A percentile compares a stretch with the other conserved stretches of the same genome.
Evolutionary conservation across 2,888 invertebrate genomes (phyloP).

Genomic region (Frankliniella fusca): DNA sequence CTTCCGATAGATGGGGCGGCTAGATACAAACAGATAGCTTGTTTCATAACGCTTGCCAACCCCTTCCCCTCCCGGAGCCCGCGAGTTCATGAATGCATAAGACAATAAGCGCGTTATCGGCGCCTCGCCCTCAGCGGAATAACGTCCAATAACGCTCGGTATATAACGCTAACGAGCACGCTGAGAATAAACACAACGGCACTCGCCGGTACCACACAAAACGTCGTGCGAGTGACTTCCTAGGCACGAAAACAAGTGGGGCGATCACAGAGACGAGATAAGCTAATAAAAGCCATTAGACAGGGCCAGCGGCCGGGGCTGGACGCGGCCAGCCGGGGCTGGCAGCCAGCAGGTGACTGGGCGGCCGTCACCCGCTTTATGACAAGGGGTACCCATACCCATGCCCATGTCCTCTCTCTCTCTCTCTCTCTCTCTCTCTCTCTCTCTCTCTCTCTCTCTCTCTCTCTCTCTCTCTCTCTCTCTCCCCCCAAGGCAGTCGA

Average conservation of each 20-base stretch:
- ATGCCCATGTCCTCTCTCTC: not conserved
- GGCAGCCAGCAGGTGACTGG: not conserved
- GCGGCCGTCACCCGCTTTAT: conserved; percentile 12
- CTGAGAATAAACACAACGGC: not conserved
- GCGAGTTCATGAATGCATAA: no score
- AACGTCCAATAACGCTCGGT: no score
- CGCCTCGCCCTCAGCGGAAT: no score
- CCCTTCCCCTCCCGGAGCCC: no score
- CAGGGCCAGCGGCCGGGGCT: not conserved
- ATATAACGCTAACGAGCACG: not conserved
- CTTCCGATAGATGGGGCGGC: no score
- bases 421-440: not conserved
- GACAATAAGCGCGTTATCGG: no score
- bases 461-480: not conserved
- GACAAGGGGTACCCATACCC: not conserved
- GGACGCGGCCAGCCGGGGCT: not conserved
- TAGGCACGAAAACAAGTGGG: not conserved
- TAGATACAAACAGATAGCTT: no score
- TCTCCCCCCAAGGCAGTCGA: no score
- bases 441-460: not conserved
- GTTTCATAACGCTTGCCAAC: no score
- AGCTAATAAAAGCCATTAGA: conserved; percentile 14
- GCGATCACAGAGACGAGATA: not conserved
- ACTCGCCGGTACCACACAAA: not conserved
- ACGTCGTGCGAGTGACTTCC: not conserved